phyloP scores from a whole-genome alignment of 2,888 invertebrate species.

The Anthrax anthrax region DNA sequence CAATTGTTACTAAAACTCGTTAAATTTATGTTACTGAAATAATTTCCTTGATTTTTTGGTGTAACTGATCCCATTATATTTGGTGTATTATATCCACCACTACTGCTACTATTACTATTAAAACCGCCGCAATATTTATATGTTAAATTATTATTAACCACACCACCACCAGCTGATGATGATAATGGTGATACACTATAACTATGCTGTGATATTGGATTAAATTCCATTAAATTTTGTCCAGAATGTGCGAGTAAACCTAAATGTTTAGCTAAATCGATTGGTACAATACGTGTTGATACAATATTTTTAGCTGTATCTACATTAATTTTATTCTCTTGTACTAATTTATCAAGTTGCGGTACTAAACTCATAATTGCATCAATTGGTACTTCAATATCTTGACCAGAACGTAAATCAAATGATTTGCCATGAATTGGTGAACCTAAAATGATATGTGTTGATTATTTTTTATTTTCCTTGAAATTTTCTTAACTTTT shows the following conservation, averaged over 20 bases:
- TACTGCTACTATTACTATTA: slow-evolving; percentile 6
- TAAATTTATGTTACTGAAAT: slow-evolving; percentile 12
- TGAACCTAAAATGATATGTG: slow-evolving; percentile 42
- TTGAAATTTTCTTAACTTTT: too few species aligned
- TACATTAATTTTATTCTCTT: slow-evolving; percentile 33
- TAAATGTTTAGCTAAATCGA: slow-evolving; percentile 38
- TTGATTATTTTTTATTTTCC: too few species aligned
- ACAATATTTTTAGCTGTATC: slow-evolving; percentile 35
- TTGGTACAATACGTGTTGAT: slow-evolving; percentile 36
- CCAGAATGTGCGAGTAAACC: slow-evolving; percentile 40
- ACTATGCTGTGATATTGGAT: slow-evolving; percentile 29
- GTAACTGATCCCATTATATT: slow-evolving; percentile 9
- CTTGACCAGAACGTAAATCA: slow-evolving; percentile 20
- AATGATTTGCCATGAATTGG: slow-evolving; percentile 42
- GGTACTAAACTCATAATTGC: slow-evolving; percentile 37
- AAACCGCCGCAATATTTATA: neutral
- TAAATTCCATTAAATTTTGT: slow-evolving; percentile 29
- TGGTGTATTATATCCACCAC: slow-evolving; percentile 16
- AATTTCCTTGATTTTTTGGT: slow-evolving; percentile 4
- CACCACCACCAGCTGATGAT: slow-evolving; percentile 3
- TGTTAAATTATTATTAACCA: neutral
- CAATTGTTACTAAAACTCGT: slow-evolving; percentile 6
- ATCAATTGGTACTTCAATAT: slow-evolving; percentile 35
- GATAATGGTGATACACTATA: slow-evolving; percentile 29
- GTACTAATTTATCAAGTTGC: slow-evolving; percentile 32